Conservation (phyloP, 2,797 vertebrate species). For the Cottoperca gobio region DNA sequence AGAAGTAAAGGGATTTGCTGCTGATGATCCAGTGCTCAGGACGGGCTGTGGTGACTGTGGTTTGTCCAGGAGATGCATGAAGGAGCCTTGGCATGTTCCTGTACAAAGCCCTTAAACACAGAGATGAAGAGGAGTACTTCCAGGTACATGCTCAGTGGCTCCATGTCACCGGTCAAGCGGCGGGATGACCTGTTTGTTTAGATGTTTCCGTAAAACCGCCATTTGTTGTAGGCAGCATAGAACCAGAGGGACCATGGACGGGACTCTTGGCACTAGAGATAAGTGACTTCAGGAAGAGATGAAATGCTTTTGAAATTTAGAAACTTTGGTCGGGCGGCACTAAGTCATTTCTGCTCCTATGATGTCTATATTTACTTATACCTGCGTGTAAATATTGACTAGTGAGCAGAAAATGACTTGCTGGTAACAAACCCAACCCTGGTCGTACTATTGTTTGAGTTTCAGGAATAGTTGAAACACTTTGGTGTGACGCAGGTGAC, state of each 20-base stretch:
- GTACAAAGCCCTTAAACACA: conserved; percentile 86
- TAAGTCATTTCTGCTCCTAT: neutral
- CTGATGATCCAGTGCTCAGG: conserved; percentile 52
- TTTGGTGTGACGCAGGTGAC: conserved; percentile 51
- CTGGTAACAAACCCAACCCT: neutral
- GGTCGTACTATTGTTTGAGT: conserved; percentile 30
- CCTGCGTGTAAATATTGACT: neutral
- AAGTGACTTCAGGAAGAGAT: neutral
- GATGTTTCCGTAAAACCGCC: conserved; percentile 1
- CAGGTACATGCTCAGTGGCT: conserved; percentile 74
- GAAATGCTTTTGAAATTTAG: neutral
- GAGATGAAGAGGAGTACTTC: conserved; percentile 83
- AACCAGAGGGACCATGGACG: neutral
- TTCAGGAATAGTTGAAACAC: conserved; percentile 44
- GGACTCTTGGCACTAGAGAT: neutral
- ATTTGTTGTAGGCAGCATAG: conserved; percentile 1
- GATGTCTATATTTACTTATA: neutral
- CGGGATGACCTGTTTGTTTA: conserved; percentile 29
- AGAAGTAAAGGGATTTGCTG: conserved; percentile 30
- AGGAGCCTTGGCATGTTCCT: conserved; percentile 83
- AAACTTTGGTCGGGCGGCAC: neutral
- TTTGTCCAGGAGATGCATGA: conserved; percentile 80
- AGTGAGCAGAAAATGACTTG: neutral
- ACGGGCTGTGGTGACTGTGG: conserved; percentile 69
- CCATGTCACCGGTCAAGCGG: conserved; percentile 36